Percentiles rank a stretch among this genome's conserved stretches.
These are phyloP conservation scores for Ambastaia sidthimunki DNA, from an alignment of 2,797 vertebrate species.

Conservation along the genomic window DNA sequence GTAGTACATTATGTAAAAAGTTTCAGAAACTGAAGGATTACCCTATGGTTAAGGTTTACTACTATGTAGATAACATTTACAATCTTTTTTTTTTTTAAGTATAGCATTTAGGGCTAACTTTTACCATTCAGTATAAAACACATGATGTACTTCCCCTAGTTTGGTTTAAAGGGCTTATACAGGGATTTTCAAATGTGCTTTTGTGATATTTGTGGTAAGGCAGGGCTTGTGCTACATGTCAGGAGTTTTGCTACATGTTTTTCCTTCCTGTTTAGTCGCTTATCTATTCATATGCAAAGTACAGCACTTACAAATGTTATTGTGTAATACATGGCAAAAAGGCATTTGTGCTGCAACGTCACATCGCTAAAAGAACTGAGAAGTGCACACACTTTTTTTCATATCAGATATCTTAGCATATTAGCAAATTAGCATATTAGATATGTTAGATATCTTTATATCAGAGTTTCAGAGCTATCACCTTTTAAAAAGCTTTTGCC, in stretches of 20 bases:
- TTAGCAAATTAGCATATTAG: no score
- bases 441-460: neutral
- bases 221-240: slow-evolving; percentile 9
- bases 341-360: slow-evolving; percentile 34
- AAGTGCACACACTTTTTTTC: slow-evolving; percentile 24
- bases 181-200: slow-evolving; percentile 21
- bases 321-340: slow-evolving; percentile 33
- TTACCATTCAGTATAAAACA: slow-evolving; percentile 1
- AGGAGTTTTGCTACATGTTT: slow-evolving; percentile 38
- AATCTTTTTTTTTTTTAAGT: slow-evolving; percentile 14
- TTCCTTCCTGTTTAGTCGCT: slow-evolving; percentile 22
- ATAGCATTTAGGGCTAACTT: slow-evolving; percentile 42
- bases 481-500: neutral
- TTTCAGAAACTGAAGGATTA: slow-evolving; percentile 40
- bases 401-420: neutral
- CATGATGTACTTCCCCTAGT: slow-evolving; percentile 5
- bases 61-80: slow-evolving; percentile 32
- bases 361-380: slow-evolving; percentile 16
- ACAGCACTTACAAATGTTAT: slow-evolving; percentile 16
- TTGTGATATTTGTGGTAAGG: slow-evolving; percentile 9
- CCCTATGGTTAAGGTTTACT: slow-evolving; percentile 36
- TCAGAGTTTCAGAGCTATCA: neutral
- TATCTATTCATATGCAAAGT: slow-evolving; percentile 34
- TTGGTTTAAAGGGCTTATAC: slow-evolving; percentile 27
- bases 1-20: slow-evolving; percentile 15